Evolutionary conservation across 1,140 invertebrate genomes (phyloP), one percentile per base, ranked within the genome.

Genomic region (Aphaenogaster rudis): DNA sequence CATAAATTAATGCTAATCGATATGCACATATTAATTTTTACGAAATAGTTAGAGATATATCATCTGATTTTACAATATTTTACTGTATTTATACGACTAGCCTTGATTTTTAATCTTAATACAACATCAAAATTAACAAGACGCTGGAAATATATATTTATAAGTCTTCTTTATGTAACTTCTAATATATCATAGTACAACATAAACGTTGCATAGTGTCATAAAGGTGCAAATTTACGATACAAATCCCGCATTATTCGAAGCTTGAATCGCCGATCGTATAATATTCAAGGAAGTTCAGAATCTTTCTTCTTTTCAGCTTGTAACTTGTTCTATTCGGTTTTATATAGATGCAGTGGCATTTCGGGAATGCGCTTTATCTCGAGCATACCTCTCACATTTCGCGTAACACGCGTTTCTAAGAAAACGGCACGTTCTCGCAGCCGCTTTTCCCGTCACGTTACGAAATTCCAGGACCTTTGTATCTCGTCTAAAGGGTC

Each of bases 401-500:
- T 69, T 69, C 15, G 39, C 21, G 13, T 33, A 61, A 71, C 39
- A n/a, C 9, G 21, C 61, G 1, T 80, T 36, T 80, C 13, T 52
- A 17, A 21, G 36, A 15, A 28, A 69, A 72, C 33, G 66, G 5
- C 78, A 57, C 36, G 15, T 82, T 82, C 36, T 33, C 28, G 9
- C 21, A 42, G 66, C 33, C 71, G 66, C 54, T 90, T 85, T 85
- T 69, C 71, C 64, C 45, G 57, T 64, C 64, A 61, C 71, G 71
- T 86, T 48, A 90, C 42, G 64, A 90, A 88, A 90, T 90, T 90
- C 82, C 88, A 81, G 64, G 52, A 86, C 57, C 80, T 88, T 86
- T 78, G 52, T 50, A 6, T 48, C 45, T 79, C 61, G 0, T 36
- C 17, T 13, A 7, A 64, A n/a, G 9, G 21, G 6, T 3, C 17